A percentile compares a stretch with the other conserved stretches of the same genome.
These are phyloP conservation scores for Neoascia interrupta DNA, from an alignment of 2,888 invertebrate genomes.

Conservation along the genomic window DNA sequence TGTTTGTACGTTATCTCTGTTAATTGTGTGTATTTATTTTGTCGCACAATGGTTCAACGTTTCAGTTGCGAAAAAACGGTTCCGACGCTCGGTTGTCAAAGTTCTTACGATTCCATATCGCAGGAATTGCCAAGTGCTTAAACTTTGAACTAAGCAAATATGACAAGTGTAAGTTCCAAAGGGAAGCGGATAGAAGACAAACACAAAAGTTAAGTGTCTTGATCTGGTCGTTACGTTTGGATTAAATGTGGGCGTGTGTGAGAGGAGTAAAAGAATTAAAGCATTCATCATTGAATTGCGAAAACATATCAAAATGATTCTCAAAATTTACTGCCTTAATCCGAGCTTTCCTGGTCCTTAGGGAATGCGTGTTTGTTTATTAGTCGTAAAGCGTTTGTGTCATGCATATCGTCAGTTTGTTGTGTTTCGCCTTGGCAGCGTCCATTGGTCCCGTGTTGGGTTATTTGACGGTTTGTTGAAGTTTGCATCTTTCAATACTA, in stretches of 20 bases:
- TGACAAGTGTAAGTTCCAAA: slow-evolving; percentile 65
- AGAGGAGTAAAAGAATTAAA: slow-evolving; percentile 34
- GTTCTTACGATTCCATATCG: neutral
- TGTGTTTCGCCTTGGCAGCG: slow-evolving; percentile 16
- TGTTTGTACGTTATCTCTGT: neutral
- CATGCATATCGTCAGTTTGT: slow-evolving; percentile 34
- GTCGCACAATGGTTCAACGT: neutral
- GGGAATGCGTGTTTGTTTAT: slow-evolving; percentile 10
- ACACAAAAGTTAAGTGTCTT: neutral
- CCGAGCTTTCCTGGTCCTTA: slow-evolving; percentile 48
- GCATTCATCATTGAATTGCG: slow-evolving; percentile 35
- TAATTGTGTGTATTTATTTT: slow-evolving; percentile 45
- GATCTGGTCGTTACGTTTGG: neutral
- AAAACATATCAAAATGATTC: neutral
- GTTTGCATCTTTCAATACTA: neutral
- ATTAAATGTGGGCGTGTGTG: slow-evolving; percentile 33
- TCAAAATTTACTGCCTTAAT: neutral
- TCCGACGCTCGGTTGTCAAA: slow-evolving; percentile 14
- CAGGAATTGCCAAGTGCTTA: no score
- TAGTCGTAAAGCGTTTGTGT: slow-evolving; percentile 30
- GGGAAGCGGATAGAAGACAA: neutral
- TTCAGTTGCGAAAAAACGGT: slow-evolving; percentile 38
- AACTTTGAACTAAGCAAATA: slow-evolving; percentile 39
- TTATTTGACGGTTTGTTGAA: slow-evolving; percentile 44
- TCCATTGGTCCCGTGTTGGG: no score